Conservation (phyloP, 2,113 vertebrate species). For the Apeltes quadracus region DNA sequence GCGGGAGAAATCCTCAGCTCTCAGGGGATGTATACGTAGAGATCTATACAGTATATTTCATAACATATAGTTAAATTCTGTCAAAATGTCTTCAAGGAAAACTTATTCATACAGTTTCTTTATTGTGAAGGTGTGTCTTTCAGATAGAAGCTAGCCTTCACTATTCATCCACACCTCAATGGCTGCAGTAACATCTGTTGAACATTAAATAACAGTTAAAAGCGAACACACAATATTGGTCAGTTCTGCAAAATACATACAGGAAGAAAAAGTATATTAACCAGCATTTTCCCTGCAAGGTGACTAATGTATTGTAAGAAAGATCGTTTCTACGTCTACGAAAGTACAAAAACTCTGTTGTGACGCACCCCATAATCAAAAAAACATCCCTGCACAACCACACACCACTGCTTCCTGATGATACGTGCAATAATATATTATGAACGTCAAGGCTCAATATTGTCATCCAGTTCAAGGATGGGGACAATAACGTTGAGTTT, state of each 20-base stretch:
- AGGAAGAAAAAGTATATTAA: background rate
- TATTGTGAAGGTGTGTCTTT: background rate
- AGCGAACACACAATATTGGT: background rate
- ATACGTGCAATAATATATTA: background rate
- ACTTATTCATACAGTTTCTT: background rate
- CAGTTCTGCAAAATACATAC: background rate
- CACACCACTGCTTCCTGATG: background rate
- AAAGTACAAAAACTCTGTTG: background rate
- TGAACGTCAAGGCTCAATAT: background rate
- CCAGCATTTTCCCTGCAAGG: background rate
- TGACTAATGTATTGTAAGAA: background rate
- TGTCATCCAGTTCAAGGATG: background rate
- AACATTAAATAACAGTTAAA: background rate
- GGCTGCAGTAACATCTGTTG: background rate
- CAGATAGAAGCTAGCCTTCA: background rate
- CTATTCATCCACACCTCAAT: background rate
- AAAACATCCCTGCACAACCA: background rate
- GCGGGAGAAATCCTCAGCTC: constrained; percentile 32
- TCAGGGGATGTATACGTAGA: constrained; percentile 28
- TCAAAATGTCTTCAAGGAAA: constrained; percentile 32
- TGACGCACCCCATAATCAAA: background rate
- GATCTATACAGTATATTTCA: constrained; percentile 17
- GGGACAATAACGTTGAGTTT: background rate
- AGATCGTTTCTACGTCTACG: background rate
- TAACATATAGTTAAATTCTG: constrained; percentile 35